Evolutionary conservation across 2,797 vertebrate genomes (phyloP).

Genomic region (Simalia tracyae): DNA sequence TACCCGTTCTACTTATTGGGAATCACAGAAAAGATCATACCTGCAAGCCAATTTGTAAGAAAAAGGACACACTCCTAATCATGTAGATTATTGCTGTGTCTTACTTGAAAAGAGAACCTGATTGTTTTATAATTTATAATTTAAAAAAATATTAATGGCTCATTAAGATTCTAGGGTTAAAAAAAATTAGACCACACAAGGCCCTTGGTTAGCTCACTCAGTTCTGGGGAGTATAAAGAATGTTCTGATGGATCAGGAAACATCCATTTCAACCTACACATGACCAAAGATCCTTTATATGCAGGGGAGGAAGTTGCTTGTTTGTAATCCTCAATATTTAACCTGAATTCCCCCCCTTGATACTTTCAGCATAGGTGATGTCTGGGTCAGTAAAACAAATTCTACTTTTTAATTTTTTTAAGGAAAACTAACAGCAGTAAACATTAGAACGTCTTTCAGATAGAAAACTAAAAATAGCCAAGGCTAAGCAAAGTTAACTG

Average conservation of each 20-base stretch:
- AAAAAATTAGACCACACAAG: not conserved
- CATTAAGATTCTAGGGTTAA: not conserved
- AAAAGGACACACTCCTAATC: not conserved
- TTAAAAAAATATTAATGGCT: not conserved
- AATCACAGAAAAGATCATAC: not conserved
- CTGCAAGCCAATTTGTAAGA: not conserved
- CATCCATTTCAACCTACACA: not conserved
- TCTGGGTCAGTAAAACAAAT: not conserved
- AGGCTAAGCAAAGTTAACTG: not conserved
- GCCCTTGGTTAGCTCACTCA: not conserved
- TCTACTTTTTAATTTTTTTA: not conserved
- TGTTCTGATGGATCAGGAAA: not conserved
- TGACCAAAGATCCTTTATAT: not conserved
- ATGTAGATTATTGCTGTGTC: not conserved
- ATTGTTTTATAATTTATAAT: not conserved
- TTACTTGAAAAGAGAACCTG: not conserved
- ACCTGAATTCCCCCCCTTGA: not conserved
- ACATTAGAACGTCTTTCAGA: not conserved
- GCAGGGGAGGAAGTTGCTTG: not conserved
- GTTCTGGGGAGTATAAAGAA: not conserved
- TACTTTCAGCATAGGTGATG: not conserved
- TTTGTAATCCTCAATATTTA: not conserved
- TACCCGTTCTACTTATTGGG: not conserved
- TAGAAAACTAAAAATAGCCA: not conserved
- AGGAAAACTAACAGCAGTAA: not conserved